Conservation (phyloP, 2,797 vertebrate genomes). For the Clarias platycephalus region DNA sequence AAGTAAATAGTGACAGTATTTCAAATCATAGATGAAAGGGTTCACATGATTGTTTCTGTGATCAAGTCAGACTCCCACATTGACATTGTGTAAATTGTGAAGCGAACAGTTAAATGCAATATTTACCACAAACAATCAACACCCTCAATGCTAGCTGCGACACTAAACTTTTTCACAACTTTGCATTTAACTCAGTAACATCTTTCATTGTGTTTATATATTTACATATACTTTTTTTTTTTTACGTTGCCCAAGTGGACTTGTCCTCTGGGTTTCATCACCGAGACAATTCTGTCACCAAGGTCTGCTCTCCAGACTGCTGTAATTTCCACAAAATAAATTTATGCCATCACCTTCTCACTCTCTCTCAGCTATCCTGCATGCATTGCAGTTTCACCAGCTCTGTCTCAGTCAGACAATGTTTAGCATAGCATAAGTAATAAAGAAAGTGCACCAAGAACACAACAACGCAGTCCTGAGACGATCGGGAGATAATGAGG, state of each 20-base stretch:
- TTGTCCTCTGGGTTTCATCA: neutral
- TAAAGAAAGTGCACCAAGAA: conserved; percentile 63
- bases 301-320: conserved; percentile 65
- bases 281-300: conserved; percentile 54
- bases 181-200: conserved; percentile 15
- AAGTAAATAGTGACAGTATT: conserved; percentile 34
- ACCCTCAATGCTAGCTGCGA: neutral
- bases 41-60: conserved; percentile 44
- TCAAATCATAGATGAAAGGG: conserved; percentile 37
- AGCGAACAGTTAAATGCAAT: conserved; percentile 1
- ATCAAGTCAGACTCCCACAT: conserved; percentile 56
- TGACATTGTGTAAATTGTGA: conserved; percentile 12
- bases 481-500: conserved; percentile 73
- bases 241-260: neutral
- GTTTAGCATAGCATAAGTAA: conserved; percentile 69
- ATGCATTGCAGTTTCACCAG: conserved; percentile 66
- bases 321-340: conserved; percentile 74
- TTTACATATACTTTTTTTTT: neutral
- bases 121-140: conserved; percentile 6
- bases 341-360: conserved; percentile 70
- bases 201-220: neutral
- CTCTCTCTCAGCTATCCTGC: conserved; percentile 67
- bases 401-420: conserved; percentile 67
- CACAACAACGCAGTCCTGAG: conserved; percentile 64
- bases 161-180: conserved; percentile 5